A percentile compares a stretch with the other conserved stretches of the same genome.
These are phyloP conservation scores for Sphaerodactylus townsendi DNA, from an alignment of 2,113 vertebrate species.

Conservation along the genomic window DNA sequence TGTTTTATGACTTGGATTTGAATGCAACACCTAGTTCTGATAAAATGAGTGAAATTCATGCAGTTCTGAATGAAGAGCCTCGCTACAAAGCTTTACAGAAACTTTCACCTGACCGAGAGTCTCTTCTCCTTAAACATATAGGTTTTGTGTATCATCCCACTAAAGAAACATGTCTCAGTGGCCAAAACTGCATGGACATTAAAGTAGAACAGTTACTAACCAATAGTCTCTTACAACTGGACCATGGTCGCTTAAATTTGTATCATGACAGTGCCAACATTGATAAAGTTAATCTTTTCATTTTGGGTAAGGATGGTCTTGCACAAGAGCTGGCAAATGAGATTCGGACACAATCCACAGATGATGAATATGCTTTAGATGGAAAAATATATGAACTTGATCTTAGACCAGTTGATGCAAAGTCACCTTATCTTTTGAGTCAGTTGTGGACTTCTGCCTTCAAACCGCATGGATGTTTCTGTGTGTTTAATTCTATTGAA, in stretches of 20 bases:
- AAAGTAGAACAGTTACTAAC: slow-evolving; percentile 95
- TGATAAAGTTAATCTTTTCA: slow-evolving; percentile 96
- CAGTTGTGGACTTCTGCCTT: slow-evolving; percentile 90
- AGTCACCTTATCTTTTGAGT: slow-evolving; percentile 90
- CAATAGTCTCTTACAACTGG: slow-evolving; percentile 90
- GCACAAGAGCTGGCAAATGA: slow-evolving; percentile 97
- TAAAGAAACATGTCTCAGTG: slow-evolving; percentile 97
- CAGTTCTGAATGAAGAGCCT: slow-evolving; percentile 95
- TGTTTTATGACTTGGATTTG: slow-evolving; percentile 98
- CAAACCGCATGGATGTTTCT: slow-evolving; percentile 98
- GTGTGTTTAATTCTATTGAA: slow-evolving; percentile 97
- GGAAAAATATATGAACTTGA: slow-evolving; percentile 98
- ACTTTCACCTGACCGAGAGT: slow-evolving; percentile 96
- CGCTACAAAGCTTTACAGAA: slow-evolving; percentile 98
- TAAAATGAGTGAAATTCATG: slow-evolving; percentile 98
- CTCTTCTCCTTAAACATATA: slow-evolving; percentile 98
- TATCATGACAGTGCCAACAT: slow-evolving; percentile 94
- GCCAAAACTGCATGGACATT: slow-evolving; percentile 92
- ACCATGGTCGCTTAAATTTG: slow-evolving; percentile 88
- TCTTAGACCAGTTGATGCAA: slow-evolving; percentile 91
- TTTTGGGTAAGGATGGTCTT: slow-evolving; percentile 94
- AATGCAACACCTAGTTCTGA: slow-evolving; percentile 96
- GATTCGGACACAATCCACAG: slow-evolving; percentile 95
- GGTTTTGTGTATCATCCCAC: slow-evolving; percentile 99
- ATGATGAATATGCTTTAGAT: slow-evolving; percentile 97